phyloP scores from a whole-genome alignment of 2,888 invertebrate genomes.

The Coenonympha arcania region DNA sequence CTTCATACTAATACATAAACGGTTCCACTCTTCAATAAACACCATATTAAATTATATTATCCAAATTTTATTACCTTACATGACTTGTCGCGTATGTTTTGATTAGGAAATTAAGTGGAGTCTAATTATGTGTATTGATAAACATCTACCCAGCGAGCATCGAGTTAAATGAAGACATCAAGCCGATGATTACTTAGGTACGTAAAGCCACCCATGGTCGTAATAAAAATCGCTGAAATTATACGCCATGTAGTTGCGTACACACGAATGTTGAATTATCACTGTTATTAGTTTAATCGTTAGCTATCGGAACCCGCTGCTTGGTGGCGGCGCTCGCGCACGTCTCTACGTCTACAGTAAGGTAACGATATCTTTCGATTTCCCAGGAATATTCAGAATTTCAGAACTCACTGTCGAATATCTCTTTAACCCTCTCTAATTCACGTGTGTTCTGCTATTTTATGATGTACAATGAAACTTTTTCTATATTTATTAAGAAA shows the following conservation, averaged over 20 bases:
- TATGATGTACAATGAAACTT: no score
- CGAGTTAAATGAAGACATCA: conserved; percentile 47
- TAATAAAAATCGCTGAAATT: conserved; percentile 62
- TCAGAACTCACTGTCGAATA: neutral
- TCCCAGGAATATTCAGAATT: neutral
- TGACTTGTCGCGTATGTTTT: conserved; percentile 17
- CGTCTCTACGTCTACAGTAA: neutral
- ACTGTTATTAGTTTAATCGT: conserved; percentile 61
- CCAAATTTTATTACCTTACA: conserved; percentile 11
- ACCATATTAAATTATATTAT: conserved; percentile 13
- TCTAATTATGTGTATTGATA: conserved; percentile 30
- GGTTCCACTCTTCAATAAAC: conserved; percentile 3
- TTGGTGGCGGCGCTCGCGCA: conserved; percentile 35
- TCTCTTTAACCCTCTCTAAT: neutral
- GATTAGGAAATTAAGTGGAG: conserved; percentile 13
- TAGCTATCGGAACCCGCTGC: conserved; percentile 38
- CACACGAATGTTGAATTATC: conserved; percentile 54
- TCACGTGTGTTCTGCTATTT: no score
- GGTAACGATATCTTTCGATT: neutral
- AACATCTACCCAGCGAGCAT: conserved; percentile 32
- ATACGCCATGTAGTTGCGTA: conserved; percentile 51
- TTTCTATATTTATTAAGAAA: no score
- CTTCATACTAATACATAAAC: neutral
- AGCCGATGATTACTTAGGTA: conserved; percentile 39
- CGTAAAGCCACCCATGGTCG: conserved; percentile 52